Conservation (phyloP, 1,140 invertebrate species). For the Tribolium madens region DNA sequence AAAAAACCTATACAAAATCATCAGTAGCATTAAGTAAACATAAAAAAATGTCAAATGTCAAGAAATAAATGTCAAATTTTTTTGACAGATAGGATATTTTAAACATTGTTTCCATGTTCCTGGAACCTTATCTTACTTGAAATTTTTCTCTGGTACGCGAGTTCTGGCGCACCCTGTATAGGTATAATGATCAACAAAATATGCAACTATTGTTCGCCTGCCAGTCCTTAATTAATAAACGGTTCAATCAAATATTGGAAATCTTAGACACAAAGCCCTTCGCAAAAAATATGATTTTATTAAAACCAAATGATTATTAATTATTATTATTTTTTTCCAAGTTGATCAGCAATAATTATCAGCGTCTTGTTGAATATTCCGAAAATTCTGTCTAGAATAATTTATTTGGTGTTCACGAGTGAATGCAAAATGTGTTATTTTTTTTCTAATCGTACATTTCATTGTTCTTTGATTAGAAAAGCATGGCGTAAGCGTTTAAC, state of each 20-base stretch:
- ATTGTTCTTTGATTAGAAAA: constrained; percentile 35
- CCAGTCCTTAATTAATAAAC: constrained; percentile 6
- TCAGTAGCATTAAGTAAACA: too few species aligned
- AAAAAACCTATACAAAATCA: too few species aligned
- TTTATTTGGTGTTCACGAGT: constrained; percentile 21
- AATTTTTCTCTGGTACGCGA: too few species aligned
- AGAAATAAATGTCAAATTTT: too few species aligned
- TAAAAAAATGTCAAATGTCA: too few species aligned
- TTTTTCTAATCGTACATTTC: constrained; percentile 15
- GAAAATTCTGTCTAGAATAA: constrained; percentile 18
- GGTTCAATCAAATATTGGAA: constrained; percentile 6
- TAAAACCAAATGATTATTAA: not conserved
- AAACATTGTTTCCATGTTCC: too few species aligned
- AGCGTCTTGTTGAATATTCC: constrained; percentile 33
- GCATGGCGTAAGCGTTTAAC: constrained; percentile 31
- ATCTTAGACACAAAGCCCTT: not conserved
- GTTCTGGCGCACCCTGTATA: too few species aligned
- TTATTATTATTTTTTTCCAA: not conserved
- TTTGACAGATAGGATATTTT: too few species aligned
- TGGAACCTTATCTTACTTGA: too few species aligned
- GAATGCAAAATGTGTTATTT: constrained; percentile 18
- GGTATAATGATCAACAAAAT: not conserved
- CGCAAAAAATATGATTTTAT: not conserved
- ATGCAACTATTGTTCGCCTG: constrained; percentile 14
- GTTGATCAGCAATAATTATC: constrained; percentile 12